Evolutionary conservation across 1,140 invertebrate species (phyloP).

Genomic region (Nomia melanderi): DNA sequence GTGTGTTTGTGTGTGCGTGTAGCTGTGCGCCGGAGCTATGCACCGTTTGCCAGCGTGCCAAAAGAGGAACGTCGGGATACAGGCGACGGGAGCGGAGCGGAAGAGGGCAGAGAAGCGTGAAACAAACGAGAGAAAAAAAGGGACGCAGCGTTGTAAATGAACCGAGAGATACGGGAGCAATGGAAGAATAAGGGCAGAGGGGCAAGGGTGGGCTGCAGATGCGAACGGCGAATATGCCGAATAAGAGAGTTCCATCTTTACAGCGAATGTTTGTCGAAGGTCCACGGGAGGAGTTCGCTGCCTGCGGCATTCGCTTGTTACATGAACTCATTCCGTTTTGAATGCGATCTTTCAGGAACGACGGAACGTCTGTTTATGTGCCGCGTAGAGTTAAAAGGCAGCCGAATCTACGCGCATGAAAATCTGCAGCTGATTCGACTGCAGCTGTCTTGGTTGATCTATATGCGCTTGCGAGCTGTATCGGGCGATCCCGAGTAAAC

Average conservation of each 20-base stretch:
- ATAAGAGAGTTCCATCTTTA: neutral
- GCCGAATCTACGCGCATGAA: no score
- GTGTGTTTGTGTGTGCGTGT: neutral
- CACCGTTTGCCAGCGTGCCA: constrained; percentile 25
- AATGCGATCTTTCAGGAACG: neutral
- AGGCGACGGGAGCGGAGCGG: constrained; percentile 1
- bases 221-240: constrained; percentile 5
- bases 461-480: no score
- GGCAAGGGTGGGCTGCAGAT: constrained; percentile 34
- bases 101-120: constrained; percentile 13
- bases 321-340: neutral
- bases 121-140: constrained; percentile 37
- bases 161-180: constrained; percentile 40
- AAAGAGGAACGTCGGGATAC: constrained; percentile 29
- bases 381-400: no score
- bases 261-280: neutral
- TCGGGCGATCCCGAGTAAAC: no score
- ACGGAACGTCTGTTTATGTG: neutral
- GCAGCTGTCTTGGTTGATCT: no score
- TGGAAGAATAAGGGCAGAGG: constrained; percentile 1
- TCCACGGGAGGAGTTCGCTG: no score
- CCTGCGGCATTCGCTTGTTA: neutral
- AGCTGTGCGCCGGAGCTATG: constrained; percentile 10
- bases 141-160: constrained; percentile 33
- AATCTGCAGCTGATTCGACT: no score